Conservation (phyloP, 2,113 vertebrate species). For the Nothocercus nigrocapillus region DNA sequence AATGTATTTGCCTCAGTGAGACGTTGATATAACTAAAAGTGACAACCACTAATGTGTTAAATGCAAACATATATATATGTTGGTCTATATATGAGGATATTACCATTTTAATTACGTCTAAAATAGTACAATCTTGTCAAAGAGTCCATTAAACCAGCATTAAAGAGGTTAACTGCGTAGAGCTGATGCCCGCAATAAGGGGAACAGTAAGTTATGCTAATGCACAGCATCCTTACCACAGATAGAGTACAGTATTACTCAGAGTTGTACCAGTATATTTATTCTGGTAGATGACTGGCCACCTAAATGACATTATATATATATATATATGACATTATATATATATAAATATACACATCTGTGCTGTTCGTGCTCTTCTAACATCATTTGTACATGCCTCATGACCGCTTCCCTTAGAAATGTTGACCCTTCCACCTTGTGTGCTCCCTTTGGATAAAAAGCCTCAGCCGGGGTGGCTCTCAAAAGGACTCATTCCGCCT, state of each 20-base stretch:
- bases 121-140: not conserved
- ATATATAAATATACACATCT: no score
- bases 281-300: not conserved
- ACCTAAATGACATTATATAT: not conserved
- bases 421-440: not conserved
- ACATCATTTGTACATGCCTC: not conserved
- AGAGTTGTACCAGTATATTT: not conserved
- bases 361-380: not conserved
- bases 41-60: not conserved
- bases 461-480: not conserved
- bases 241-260: not conserved
- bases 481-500: not conserved
- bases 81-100: not conserved
- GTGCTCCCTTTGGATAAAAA: not conserved
- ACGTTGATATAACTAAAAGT: not conserved
- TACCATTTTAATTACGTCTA: not conserved
- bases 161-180: not conserved
- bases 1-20: fast-evolving
- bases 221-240: not conserved
- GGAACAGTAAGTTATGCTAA: not conserved
- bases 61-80: not conserved
- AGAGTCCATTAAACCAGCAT: not conserved
- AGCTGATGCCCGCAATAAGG: not conserved
- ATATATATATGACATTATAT: no score
- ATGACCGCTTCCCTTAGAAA: not conserved